phyloP scores from a whole-genome alignment of 2,113 vertebrate genomes.

The Spea multiplicata region DNA sequence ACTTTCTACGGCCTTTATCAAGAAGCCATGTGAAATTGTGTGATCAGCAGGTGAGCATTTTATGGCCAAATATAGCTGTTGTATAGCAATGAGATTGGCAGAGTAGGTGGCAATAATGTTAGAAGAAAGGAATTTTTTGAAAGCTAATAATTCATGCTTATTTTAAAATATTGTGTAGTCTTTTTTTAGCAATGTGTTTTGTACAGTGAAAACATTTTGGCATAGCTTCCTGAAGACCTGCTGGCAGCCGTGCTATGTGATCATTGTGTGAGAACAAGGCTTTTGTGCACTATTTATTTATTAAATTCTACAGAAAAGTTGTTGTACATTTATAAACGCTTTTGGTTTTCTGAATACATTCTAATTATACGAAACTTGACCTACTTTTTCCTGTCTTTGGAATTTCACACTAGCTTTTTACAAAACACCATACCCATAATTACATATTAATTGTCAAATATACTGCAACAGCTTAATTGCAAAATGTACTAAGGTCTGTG shows the following conservation, averaged over 20 bases:
- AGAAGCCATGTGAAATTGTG: slow-evolving; percentile 17
- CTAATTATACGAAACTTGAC: slow-evolving; percentile 35
- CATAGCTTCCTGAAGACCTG: slow-evolving; percentile 14
- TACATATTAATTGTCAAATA: slow-evolving; percentile 11
- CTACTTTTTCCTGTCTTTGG: not conserved
- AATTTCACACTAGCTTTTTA: slow-evolving; percentile 4
- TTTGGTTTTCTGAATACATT: slow-evolving; percentile 5
- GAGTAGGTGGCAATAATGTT: slow-evolving; percentile 28
- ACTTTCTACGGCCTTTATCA: slow-evolving; percentile 27
- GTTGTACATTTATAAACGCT: slow-evolving; percentile 26
- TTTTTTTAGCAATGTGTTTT: slow-evolving; percentile 19
- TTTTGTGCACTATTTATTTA: slow-evolving; percentile 15
- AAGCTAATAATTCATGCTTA: slow-evolving; percentile 17
- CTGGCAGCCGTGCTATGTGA: slow-evolving; percentile 1
- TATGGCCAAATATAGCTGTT: slow-evolving; percentile 38
- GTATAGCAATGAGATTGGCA: slow-evolving; percentile 11
- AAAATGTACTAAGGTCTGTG: not conserved
- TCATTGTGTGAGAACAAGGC: slow-evolving; percentile 3
- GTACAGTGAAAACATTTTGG: slow-evolving; percentile 34
- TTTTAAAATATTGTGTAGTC: slow-evolving; percentile 32
- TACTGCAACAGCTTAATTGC: not conserved
- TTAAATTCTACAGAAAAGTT: slow-evolving; percentile 12
- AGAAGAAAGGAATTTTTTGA: slow-evolving; percentile 28
- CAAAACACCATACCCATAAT: not conserved
- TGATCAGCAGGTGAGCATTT: slow-evolving; percentile 31